Percentiles rank a stretch among this genome's conserved stretches.
phyloP scores from a whole-genome alignment of 2,113 vertebrate species.

The Entomyzon cyanotis region DNA sequence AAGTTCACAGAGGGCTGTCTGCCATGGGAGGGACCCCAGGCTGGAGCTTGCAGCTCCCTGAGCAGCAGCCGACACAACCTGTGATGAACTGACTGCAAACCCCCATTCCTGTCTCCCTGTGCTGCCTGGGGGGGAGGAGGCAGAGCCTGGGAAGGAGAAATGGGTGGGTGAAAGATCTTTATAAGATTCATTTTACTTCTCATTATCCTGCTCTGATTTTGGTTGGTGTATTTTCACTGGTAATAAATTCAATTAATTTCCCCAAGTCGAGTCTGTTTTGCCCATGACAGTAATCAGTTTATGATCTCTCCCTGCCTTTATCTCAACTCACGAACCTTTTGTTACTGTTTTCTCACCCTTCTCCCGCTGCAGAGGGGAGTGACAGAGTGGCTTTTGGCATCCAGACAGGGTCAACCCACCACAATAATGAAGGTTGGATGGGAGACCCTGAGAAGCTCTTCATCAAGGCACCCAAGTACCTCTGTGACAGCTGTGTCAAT shows the following conservation, averaged over 20 bases:
- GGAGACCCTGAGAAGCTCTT: neutral
- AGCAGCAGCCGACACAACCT: neutral
- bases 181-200: neutral
- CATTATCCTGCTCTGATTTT: neutral
- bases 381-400: neutral
- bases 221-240: neutral
- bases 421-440: neutral
- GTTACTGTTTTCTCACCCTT: neutral
- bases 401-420: neutral
- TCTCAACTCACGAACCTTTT: neutral
- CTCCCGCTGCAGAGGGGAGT: neutral
- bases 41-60: too few relatives aligned
- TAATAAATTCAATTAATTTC: neutral
- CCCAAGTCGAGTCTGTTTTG: neutral
- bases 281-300: neutral
- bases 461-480: neutral
- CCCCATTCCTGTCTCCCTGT: neutral
- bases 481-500: rapidly evolving
- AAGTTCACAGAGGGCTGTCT: neutral
- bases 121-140: neutral
- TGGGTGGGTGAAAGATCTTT: neutral
- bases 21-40: neutral
- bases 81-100: neutral
- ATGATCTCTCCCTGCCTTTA: neutral
- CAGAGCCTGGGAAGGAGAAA: neutral